Percentiles rank a stretch among this genome's conserved stretches.
Conservation (phyloP, 2,888 invertebrate genomes). For the Onthophagus sagittarius region DNA sequence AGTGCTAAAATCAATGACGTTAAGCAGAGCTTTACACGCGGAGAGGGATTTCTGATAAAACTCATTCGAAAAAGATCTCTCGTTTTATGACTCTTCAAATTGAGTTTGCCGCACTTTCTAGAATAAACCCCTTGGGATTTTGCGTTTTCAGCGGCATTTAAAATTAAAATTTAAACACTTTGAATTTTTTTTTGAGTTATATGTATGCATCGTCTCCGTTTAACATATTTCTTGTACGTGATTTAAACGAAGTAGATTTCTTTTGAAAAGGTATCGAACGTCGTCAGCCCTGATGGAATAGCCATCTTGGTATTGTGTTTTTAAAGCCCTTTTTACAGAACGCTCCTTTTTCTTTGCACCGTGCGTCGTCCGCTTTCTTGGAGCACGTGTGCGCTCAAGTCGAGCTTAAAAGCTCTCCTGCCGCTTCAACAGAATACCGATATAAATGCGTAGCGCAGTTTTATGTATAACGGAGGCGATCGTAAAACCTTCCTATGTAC, state of each 20-base stretch:
- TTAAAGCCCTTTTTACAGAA: not conserved
- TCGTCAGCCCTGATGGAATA: not conserved
- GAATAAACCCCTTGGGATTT: constrained; percentile 2
- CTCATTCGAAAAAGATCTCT: not conserved
- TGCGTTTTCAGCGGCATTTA: not conserved
- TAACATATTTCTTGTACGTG: no score
- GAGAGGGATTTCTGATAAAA: not conserved
- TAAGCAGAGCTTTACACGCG: not conserved
- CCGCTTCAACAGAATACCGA: not conserved
- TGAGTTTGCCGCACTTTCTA: constrained; percentile 17
- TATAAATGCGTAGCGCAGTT: not conserved
- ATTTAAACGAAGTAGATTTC: no score
- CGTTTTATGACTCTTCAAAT: constrained; percentile 20
- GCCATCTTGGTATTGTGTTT: not conserved
- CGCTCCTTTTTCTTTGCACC: not conserved
- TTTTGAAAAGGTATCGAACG: no score
- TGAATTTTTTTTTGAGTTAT: no score
- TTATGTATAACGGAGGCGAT: not conserved
- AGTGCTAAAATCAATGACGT: not conserved
- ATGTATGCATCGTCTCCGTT: no score
- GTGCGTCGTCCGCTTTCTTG: not conserved
- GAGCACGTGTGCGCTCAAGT: not conserved
- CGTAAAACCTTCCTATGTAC: not conserved
- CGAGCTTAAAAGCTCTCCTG: not conserved
- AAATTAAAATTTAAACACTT: no score